These are phyloP conservation scores for Sebastes alutus DNA, from an alignment of 2,797 vertebrate genomes.

Conservation along the genomic window DNA sequence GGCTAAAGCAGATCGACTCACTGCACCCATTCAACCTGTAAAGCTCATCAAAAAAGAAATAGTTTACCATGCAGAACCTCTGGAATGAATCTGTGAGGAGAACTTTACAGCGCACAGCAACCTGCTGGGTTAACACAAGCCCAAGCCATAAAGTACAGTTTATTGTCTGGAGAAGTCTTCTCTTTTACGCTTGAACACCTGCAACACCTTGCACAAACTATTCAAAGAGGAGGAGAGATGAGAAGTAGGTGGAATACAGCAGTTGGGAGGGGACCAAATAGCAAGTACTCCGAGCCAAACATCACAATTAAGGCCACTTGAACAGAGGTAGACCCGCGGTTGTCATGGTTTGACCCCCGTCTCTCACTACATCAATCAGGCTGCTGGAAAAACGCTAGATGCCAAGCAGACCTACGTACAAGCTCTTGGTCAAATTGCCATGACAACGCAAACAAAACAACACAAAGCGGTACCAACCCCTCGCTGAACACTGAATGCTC, in stretches of 20 bases:
- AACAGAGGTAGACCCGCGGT: slow-evolving; percentile 53
- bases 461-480: slow-evolving; percentile 54
- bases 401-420: slow-evolving; percentile 48
- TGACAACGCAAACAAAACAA: slow-evolving; percentile 80
- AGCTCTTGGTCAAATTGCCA: slow-evolving; percentile 65
- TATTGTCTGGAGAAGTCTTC: neutral
- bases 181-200: slow-evolving; percentile 9
- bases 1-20: slow-evolving; percentile 9
- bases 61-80: neutral
- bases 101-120: neutral
- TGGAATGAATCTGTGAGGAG: slow-evolving; percentile 4
- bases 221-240: neutral
- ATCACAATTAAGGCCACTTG: slow-evolving; percentile 57
- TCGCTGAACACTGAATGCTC: slow-evolving; percentile 60
- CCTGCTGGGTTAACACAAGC: neutral
- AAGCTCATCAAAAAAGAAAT: slow-evolving; percentile 19
- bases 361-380: slow-evolving; percentile 55
- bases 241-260: neutral
- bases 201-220: slow-evolving; percentile 30
- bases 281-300: slow-evolving; percentile 52
- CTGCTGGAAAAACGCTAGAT: slow-evolving; percentile 58
- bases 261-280: slow-evolving; percentile 1
- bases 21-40: slow-evolving; percentile 13
- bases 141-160: slow-evolving; percentile 1
- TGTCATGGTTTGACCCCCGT: slow-evolving; percentile 71